Evolutionary conservation across 2,797 vertebrate genomes (phyloP), one percentile per base, ranked within the genome.

Genomic region (Falco berigora): DNA sequence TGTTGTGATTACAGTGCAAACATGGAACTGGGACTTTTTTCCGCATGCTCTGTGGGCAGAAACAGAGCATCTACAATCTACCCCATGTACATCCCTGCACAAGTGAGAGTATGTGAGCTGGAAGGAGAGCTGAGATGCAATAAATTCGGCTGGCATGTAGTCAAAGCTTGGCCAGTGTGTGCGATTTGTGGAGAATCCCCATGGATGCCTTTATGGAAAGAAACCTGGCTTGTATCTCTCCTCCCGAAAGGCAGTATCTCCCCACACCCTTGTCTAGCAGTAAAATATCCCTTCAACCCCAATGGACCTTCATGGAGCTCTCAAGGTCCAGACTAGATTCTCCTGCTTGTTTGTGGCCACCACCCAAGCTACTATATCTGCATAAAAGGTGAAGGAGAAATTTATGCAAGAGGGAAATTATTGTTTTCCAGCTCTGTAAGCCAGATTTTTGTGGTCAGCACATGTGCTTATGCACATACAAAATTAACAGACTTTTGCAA

Each of bases 401-500:
- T 11, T 30, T 55, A 73, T 36, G 27, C 32, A 84, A 59, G 49
- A 59, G 30, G 11, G 16, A 81, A 85, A 69, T 59, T 19, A 40
- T n/a, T 91, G 36, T 71, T 93, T 92, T 76, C 30, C 55, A 79
- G 34, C 55, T 81, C 72, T 92, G 20, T 68, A 82, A 78, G 20
- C 61, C 81, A 18, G 52, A 91, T 95, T 86, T 42, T 78, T 9
- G 3, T 83, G 78, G 63, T 68, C 78, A 90, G 53, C 66, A 34
- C 79, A 73, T 0, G 0, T 23, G 25, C 5, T 75, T 13, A 14
- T 0, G 8, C 28, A 68, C 28, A 50, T 61, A 53, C 28, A 72
- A 77, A 91, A 58, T 47, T 23, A 81, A 72, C 8, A 19, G 34
- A 17, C 25, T 80, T 77, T 68, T 66, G 58, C 44, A 77, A 30